A percentile compares a stretch with the other conserved stretches of the same genome.
phyloP scores from a whole-genome alignment of 2,888 invertebrate genomes.

The Ephialtes manifestator region DNA sequence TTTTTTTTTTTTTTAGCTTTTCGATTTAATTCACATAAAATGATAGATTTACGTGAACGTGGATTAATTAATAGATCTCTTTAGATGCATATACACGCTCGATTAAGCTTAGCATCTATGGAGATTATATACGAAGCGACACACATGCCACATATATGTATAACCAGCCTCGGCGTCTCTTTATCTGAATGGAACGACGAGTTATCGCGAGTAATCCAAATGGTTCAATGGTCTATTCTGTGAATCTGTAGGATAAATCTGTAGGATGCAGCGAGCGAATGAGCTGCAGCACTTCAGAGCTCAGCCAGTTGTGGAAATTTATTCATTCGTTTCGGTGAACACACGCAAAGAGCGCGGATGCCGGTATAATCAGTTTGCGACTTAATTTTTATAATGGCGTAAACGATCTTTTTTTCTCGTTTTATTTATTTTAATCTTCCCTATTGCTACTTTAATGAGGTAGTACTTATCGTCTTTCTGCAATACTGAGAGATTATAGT shows the following conservation, averaged over 20 bases:
- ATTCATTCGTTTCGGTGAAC: slow-evolving; percentile 12
- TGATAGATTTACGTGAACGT: slow-evolving; percentile 12
- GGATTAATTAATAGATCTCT: slow-evolving; percentile 9
- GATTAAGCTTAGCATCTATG: background rate
- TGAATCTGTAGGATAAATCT: slow-evolving; percentile 39
- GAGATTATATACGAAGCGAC: background rate
- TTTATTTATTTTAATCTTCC: background rate
- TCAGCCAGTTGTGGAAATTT: slow-evolving; percentile 17
- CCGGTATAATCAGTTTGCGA: background rate
- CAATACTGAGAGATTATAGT: no score
- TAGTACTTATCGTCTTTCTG: no score
- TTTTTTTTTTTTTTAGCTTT: slow-evolving; percentile 18
- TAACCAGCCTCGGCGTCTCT: slow-evolving; percentile 17
- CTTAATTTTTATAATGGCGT: background rate
- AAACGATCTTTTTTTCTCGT: background rate
- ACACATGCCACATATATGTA: slow-evolving; percentile 3
- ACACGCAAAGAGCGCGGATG: background rate
- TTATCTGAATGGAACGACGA: slow-evolving; percentile 42
- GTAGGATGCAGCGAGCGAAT: slow-evolving; percentile 31
- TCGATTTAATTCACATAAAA: slow-evolving; percentile 16
- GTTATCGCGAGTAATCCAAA: slow-evolving; percentile 41
- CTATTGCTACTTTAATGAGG: no score
- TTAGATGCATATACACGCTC: background rate
- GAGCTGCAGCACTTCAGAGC: slow-evolving; percentile 22
- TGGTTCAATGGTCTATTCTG: slow-evolving; percentile 18